Evolutionary conservation across 1,140 invertebrate genomes (phyloP), one percentile per base, ranked within the genome.

Genomic region (Grapholita molesta): DNA sequence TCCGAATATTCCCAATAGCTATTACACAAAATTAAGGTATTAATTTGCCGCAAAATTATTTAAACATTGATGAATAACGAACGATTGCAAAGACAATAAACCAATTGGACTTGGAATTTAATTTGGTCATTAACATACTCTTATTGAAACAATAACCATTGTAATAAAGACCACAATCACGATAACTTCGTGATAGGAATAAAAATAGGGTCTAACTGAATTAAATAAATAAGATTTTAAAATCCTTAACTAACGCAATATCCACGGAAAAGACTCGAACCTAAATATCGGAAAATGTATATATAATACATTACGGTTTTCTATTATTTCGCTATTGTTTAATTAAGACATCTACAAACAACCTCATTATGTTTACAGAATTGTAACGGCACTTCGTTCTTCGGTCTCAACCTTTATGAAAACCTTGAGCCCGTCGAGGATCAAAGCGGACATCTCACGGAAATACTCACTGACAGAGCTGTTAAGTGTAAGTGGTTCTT

Each of bases 381-480:
- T 15, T 74, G 64, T 15, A 73, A 77, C 52, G 71, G 52, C 42
- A 72, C 28, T 7, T 65, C 67, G 7, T 78, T 68, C 53, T 79
- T 68, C 33, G 95, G 95, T 2, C 89, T 95, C 55, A 95, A 96
- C 77, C 93, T 96, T 78, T 92, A 94, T 64, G 82, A 93, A 61
- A 93, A 94, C 69, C 79, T 93, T 7, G 85, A 84, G n/a, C 88
- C 94, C 2, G 94, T 93, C 11, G 93, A 93, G 73, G 93, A 94
- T 70, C 48, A 64, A 70, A 74, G n/a, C n/a, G 77, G 79, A 7
- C 96, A 97, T 85, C 93, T 96, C 0, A 97, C 96, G 0, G 94
- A 96, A 75, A 75, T 97, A 9, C 95, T 97, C 71, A 96, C 96
- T 0, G 78, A 94, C 1, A 94, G 95, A 85, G 94, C 96, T 0